phyloP scores from a whole-genome alignment of 1,140 invertebrate species.

The Drosophila leontia region DNA sequence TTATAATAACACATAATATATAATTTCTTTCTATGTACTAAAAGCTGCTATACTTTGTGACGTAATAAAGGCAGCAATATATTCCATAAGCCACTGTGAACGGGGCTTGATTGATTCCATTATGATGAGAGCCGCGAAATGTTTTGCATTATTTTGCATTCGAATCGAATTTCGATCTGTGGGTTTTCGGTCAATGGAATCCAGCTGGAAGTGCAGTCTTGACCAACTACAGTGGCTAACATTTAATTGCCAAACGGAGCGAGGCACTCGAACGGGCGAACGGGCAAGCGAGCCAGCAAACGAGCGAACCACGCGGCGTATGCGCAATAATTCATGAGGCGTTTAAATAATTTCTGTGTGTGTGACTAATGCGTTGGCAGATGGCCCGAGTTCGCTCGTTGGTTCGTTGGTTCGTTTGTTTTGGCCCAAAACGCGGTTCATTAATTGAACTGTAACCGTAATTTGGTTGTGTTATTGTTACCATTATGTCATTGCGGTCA shows the following conservation, averaged over 20 bases:
- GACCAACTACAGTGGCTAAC: slow-evolving; percentile 53
- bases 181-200: slow-evolving; percentile 49
- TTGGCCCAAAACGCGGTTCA: slow-evolving; percentile 63
- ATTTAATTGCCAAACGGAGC: slow-evolving; percentile 71
- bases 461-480: slow-evolving; percentile 67
- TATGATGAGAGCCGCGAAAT: slow-evolving; percentile 47
- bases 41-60: slow-evolving; percentile 46
- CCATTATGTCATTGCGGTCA: slow-evolving; percentile 73
- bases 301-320: slow-evolving; percentile 65
- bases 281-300: background rate
- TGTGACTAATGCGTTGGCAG: slow-evolving; percentile 68
- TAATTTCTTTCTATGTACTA: slow-evolving; percentile 9
- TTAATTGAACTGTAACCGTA: slow-evolving; percentile 72
- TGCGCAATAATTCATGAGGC: slow-evolving; percentile 80
- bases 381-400: slow-evolving; percentile 34
- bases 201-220: slow-evolving; percentile 47
- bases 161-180: slow-evolving; percentile 53
- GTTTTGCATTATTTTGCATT: slow-evolving; percentile 78
- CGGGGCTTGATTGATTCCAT: slow-evolving; percentile 75
- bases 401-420: slow-evolving; percentile 18
- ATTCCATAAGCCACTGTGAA: slow-evolving; percentile 67
- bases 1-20: no score
- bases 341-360: slow-evolving; percentile 68
- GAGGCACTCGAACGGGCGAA: slow-evolving; percentile 24
- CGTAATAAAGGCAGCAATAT: slow-evolving; percentile 42